A percentile compares a stretch with the other conserved stretches of the same genome.
Evolutionary conservation across 2,888 invertebrate species (phyloP).

Genomic region (Drosophila falleni): DNA sequence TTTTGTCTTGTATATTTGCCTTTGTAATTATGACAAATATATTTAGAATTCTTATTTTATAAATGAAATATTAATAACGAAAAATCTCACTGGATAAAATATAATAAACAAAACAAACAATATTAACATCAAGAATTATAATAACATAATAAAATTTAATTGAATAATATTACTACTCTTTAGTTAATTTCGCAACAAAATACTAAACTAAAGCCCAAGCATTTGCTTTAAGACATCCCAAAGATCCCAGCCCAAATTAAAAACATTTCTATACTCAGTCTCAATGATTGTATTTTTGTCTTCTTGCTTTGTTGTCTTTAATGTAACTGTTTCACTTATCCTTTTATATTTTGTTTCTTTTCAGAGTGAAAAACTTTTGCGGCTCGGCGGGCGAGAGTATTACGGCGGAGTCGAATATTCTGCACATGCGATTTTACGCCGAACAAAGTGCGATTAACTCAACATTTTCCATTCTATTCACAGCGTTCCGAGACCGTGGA

Average conservation of each 20-base stretch:
- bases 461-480: constrained; percentile 90
- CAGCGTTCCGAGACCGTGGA: constrained; percentile 89
- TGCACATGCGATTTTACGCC: constrained; percentile 91
- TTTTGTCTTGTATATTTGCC: too few relatives aligned
- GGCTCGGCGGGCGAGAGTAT: constrained; percentile 94
- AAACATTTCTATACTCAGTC: constrained; percentile 2
- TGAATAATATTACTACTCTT: neutral
- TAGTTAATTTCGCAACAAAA: neutral
- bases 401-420: constrained; percentile 88
- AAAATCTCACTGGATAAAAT: neutral
- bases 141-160: neutral
- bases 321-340: neutral
- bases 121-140: neutral
- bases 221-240: constrained; percentile 2
- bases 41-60: too few relatives aligned
- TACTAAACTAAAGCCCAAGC: neutral
- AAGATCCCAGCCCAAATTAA: neutral
- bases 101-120: neutral
- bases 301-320: constrained; percentile 7
- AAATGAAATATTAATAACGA: neutral
- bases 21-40: too few relatives aligned
- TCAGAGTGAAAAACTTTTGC: constrained; percentile 90
- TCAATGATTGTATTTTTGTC: neutral
- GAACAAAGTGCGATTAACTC: constrained; percentile 88
- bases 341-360: constrained; percentile 6